Evolutionary conservation across 1,140 invertebrate species (phyloP).

Genomic region (Macrotrachela quadricornifera): DNA sequence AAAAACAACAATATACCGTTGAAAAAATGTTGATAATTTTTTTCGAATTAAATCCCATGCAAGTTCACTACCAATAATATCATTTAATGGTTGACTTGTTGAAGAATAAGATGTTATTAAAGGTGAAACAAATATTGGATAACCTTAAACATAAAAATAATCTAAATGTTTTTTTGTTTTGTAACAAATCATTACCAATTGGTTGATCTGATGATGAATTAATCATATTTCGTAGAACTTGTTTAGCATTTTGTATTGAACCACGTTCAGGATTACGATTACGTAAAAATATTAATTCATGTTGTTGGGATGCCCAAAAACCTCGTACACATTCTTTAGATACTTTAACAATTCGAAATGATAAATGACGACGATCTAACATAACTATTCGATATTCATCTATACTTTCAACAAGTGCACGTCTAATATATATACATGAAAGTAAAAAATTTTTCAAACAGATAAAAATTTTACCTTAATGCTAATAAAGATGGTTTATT

Average conservation of each 20-base stretch:
- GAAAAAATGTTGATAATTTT: too few species aligned
- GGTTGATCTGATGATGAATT: slow-evolving; percentile 99
- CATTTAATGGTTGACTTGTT: slow-evolving; percentile 57
- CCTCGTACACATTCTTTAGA: slow-evolving; percentile 93
- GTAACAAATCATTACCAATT: slow-evolving; percentile 46
- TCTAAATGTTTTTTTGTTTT: too few species aligned
- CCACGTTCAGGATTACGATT: slow-evolving; percentile 91
- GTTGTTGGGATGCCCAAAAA: slow-evolving; percentile 94
- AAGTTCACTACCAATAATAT: slow-evolving; percentile 56
- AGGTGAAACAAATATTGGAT: slow-evolving; percentile 96
- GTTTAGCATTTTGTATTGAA: slow-evolving; percentile 94
- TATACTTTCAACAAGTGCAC: slow-evolving; percentile 63
- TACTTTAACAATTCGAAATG: slow-evolving; percentile 87
- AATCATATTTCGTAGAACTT: slow-evolving; percentile 87
- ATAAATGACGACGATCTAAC: slow-evolving; percentile 83
- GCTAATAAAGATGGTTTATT: slow-evolving; percentile 82
- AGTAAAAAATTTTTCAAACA: too few species aligned
- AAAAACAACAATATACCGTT: too few species aligned
- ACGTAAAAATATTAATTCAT: slow-evolving; percentile 74
- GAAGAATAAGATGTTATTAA: slow-evolving; percentile 88
- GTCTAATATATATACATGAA: too few species aligned
- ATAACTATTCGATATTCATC: slow-evolving; percentile 93
- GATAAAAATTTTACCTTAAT: slow-evolving; percentile 53
- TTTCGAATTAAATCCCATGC: slow-evolving; percentile 35
- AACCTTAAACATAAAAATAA: slow-evolving; percentile 31